These are phyloP conservation scores for Paramisgurnus dabryanus DNA, from an alignment of 2,113 vertebrate species.

Conservation along the genomic window DNA sequence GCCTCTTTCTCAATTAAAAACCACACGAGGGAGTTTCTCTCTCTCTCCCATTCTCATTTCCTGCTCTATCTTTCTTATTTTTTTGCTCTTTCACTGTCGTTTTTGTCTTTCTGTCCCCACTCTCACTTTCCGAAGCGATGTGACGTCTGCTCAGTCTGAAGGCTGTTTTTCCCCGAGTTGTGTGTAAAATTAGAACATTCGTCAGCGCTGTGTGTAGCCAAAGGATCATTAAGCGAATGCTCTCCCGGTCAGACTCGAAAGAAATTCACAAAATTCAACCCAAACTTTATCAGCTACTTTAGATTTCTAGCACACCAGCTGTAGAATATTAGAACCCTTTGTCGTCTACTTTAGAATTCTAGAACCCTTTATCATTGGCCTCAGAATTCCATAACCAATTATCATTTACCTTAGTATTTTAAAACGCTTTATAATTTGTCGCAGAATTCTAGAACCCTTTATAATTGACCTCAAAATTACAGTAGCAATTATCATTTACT, in stretches of 20 bases:
- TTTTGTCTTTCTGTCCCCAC: background rate
- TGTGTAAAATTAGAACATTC: constrained; percentile 52
- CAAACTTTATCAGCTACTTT: background rate
- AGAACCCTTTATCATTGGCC: background rate
- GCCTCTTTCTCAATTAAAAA: constrained; percentile 44
- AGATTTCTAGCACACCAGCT: background rate
- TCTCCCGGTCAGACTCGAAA: background rate
- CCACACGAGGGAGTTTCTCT: background rate
- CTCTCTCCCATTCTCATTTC: constrained; percentile 32
- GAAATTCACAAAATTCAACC: background rate
- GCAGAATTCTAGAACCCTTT: background rate
- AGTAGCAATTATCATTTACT: background rate
- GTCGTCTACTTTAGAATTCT: background rate
- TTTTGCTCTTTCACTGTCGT: constrained; percentile 29
- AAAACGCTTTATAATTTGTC: background rate
- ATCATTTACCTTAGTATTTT: background rate
- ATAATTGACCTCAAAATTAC: background rate
- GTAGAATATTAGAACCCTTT: background rate
- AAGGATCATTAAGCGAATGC: constrained; percentile 26
- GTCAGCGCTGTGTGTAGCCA: constrained; percentile 37
- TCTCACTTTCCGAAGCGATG: constrained; percentile 26
- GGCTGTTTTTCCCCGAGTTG: constrained; percentile 47
- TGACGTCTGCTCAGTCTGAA: constrained; percentile 37
- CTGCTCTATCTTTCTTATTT: constrained; percentile 42
- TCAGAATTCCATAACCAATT: background rate